A percentile compares a stretch with the other conserved stretches of the same genome.
phyloP scores from a whole-genome alignment of 2,797 vertebrate species.

The Uromys caudimaculatus region DNA sequence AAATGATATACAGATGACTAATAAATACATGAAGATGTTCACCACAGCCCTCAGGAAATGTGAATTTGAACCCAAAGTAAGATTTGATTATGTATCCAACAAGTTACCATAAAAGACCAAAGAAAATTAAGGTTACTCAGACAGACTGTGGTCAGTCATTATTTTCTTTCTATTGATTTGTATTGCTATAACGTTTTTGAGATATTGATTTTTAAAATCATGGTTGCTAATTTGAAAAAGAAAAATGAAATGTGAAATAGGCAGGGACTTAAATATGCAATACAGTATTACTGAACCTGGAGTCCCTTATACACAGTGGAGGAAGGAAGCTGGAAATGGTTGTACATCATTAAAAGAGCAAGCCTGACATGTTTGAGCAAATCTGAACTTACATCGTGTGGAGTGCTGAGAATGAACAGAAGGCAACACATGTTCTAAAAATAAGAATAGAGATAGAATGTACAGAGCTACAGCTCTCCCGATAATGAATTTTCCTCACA shows the following conservation, averaged over 20 bases:
- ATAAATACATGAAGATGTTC: background rate
- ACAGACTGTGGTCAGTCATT: background rate
- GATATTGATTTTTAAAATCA: background rate
- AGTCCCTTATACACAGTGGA: background rate
- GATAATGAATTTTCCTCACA: constrained; percentile 3
- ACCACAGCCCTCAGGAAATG: background rate
- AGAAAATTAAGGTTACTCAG: background rate
- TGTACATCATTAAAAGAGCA: background rate
- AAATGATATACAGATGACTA: background rate
- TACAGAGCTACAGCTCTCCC: background rate
- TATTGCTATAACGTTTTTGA: background rate
- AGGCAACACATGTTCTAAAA: constrained; percentile 4
- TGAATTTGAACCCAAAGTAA: background rate
- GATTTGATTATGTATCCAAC: background rate
- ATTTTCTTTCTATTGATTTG: constrained; percentile 19
- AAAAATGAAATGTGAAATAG: constrained; percentile 38
- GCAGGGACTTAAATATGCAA: background rate
- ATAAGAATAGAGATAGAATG: background rate
- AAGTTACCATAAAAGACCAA: background rate
- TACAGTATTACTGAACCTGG: background rate
- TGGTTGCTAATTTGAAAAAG: constrained; percentile 39
- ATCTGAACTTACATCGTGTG: background rate
- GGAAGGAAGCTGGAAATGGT: background rate
- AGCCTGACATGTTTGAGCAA: background rate
- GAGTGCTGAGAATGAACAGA: background rate